phyloP scores from a whole-genome alignment of 2,888 invertebrate species.

The Eueremaeus valkanovi region DNA sequence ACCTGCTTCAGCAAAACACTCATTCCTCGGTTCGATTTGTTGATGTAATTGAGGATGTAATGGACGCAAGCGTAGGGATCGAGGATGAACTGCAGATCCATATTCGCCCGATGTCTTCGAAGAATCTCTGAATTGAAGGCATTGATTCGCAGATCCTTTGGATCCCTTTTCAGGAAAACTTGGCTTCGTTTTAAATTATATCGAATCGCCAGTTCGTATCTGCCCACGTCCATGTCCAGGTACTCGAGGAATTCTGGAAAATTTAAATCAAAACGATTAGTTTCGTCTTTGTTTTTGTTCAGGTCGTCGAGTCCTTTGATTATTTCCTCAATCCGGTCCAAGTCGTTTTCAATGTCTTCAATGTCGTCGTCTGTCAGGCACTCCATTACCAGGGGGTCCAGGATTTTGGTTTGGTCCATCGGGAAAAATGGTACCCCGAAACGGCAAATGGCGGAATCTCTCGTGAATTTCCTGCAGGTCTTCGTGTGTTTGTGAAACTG shows the following conservation, averaged over 20 bases:
- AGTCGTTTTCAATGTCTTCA: too few relatives aligned
- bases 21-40: constrained; percentile 40
- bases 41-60: constrained; percentile 39
- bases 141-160: constrained; percentile 4
- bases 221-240: not conserved
- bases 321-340: not conserved
- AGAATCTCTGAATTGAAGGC: constrained; percentile 30
- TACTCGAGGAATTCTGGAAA: constrained; percentile 3
- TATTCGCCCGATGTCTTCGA: constrained; percentile 10
- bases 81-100: constrained; percentile 41
- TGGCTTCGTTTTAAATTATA: not conserved
- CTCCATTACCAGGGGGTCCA: constrained; percentile 32
- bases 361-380: not conserved
- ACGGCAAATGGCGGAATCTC: constrained; percentile 22
- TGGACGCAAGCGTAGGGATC: constrained; percentile 40
- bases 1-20: constrained; percentile 33
- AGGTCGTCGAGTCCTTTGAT: not conserved
- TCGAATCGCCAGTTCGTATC: constrained; percentile 10
- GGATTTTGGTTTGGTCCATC: constrained; percentile 12
- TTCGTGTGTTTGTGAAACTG: constrained; percentile 31
- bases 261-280: not conserved
- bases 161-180: constrained; percentile 11
- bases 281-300: not conserved
- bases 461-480: not conserved
- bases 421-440: constrained; percentile 41